Percentiles rank a stretch among this genome's conserved stretches.
Evolutionary conservation across 2,113 vertebrate genomes (phyloP).

Genomic region (Melierax canorus): DNA sequence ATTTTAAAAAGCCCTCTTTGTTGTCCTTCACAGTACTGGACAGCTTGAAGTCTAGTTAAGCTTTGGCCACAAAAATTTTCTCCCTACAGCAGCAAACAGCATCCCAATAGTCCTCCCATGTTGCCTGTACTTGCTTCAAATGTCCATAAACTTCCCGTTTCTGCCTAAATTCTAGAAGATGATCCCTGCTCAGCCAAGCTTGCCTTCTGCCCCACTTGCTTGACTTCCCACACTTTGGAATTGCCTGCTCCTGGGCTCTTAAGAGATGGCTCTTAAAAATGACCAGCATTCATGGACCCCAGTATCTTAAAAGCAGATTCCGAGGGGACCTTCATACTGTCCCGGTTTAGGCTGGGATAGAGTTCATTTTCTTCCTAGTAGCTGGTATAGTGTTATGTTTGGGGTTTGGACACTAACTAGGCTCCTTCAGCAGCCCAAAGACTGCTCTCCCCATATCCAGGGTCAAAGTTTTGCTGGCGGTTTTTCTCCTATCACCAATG

Average conservation of each 20-base stretch:
- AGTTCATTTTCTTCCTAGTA: too few species aligned
- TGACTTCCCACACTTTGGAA: background rate
- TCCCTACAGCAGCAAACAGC: too few species aligned
- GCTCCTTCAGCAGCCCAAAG: background rate
- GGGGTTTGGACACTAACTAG: too few species aligned
- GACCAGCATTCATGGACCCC: background rate
- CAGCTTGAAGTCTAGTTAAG: background rate
- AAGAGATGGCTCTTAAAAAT: background rate
- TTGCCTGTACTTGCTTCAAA: background rate
- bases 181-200: background rate
- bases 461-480: background rate
- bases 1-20: background rate
- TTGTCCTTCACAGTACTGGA: background rate
- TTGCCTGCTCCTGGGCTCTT: background rate
- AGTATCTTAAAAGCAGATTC: background rate
- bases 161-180: background rate
- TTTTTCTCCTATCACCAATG: background rate
- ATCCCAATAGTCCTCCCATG: background rate
- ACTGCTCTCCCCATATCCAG: background rate
- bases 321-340: too few species aligned
- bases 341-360: too few species aligned
- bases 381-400: too few species aligned
- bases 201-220: background rate
- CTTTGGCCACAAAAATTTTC: background rate
- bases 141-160: background rate